Evolutionary conservation across 2,113 vertebrate species (phyloP).

Genomic region (Cygnus buccinator): DNA sequence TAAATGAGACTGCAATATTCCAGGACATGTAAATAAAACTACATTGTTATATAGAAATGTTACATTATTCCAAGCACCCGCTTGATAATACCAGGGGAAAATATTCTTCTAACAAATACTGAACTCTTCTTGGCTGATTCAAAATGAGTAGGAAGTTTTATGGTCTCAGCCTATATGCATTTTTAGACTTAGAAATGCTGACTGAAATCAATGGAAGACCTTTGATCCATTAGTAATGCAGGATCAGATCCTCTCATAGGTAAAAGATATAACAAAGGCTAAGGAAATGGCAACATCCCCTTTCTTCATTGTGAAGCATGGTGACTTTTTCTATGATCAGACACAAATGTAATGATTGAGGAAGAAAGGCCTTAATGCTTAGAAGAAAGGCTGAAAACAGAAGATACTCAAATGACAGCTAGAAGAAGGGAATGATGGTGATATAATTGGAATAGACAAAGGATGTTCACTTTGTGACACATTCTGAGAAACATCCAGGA

Average conservation of each 20-base stretch:
- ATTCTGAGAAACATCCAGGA: slow-evolving; percentile 68
- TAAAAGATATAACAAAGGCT: not conserved
- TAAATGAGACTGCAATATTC: not conserved
- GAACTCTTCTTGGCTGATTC: not conserved
- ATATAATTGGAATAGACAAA: slow-evolving; percentile 64
- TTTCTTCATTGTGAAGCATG: slow-evolving; percentile 11
- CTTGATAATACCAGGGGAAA: not conserved
- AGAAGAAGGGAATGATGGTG: slow-evolving; percentile 64
- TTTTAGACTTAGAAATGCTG: slow-evolving; percentile 13
- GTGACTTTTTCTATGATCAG: slow-evolving; percentile 45
- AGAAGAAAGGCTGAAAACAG: slow-evolving; percentile 40
- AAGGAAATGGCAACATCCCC: not conserved
- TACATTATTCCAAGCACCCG: not conserved
- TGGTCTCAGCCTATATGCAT: not conserved
- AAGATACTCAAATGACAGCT: slow-evolving; percentile 67
- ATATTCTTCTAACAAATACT: not conserved
- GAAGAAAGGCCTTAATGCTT: slow-evolving; percentile 50
- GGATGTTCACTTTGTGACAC: slow-evolving; percentile 69
- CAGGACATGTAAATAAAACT: not conserved
- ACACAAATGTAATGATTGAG: slow-evolving; percentile 41
- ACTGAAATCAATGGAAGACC: not conserved
- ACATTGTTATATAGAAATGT: not conserved
- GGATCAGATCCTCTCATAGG: not conserved
- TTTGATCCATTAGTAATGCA: slow-evolving; percentile 26
- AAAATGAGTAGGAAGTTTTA: slow-evolving; percentile 1